These are phyloP conservation scores for Trachelus troglodyta DNA, from an alignment of 2,888 invertebrate genomes.

Conservation along the genomic window DNA sequence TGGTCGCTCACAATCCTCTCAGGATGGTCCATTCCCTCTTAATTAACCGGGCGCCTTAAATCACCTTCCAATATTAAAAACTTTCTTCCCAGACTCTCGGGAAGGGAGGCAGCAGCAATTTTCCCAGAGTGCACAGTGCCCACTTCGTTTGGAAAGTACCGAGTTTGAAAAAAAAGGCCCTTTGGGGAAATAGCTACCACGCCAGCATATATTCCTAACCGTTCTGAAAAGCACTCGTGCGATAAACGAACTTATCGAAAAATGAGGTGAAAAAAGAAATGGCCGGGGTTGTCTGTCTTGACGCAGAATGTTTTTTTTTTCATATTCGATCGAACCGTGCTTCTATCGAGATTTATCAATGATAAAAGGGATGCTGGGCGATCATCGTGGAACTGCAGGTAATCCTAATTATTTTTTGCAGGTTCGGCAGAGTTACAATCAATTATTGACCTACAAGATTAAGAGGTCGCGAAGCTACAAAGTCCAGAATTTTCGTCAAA, in stretches of 20 bases:
- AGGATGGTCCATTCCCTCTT: constrained; percentile 44
- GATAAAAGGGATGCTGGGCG: neutral
- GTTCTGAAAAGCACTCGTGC: neutral
- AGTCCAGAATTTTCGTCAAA: constrained; percentile 8
- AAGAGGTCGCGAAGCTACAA: neutral
- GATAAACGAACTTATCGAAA: neutral
- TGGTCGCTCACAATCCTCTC: constrained; percentile 35
- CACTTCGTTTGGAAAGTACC: constrained; percentile 2
- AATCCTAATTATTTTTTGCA: neutral
- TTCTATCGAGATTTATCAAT: too few species aligned
- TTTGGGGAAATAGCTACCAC: constrained; percentile 7
- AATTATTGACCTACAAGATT: neutral
- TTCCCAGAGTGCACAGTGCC: constrained; percentile 15
- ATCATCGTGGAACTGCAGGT: neutral
- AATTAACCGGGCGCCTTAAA: constrained; percentile 52
- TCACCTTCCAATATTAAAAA: constrained; percentile 54
- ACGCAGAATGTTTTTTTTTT: neutral
- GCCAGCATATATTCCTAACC: neutral
- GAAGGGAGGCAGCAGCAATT: constrained; percentile 29
- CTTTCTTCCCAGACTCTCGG: constrained; percentile 33
- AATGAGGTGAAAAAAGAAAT: neutral
- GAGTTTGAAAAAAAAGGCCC: constrained; percentile 5
- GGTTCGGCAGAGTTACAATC: neutral
- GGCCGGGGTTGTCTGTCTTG: neutral
- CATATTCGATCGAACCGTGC: too few species aligned